phyloP scores from a whole-genome alignment of 2,888 invertebrate genomes.

The Tineola bisselliella region DNA sequence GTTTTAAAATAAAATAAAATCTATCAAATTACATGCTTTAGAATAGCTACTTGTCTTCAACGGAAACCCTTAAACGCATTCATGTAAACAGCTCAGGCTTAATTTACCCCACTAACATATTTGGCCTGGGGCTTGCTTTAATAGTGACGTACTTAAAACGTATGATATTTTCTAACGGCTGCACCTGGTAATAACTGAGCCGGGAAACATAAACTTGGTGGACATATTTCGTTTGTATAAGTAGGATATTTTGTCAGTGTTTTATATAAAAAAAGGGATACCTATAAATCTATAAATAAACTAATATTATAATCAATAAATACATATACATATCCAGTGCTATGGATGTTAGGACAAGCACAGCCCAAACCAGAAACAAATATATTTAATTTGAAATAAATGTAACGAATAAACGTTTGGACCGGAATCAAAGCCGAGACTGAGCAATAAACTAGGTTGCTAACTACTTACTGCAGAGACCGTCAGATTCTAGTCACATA shows the following conservation, averaged over 20 bases:
- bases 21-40: not conserved
- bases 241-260: not conserved
- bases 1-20: not conserved
- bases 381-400: too few species aligned
- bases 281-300: too few species aligned
- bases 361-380: too few species aligned
- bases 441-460: too few species aligned
- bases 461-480: too few species aligned
- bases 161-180: conserved; percentile 9
- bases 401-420: too few species aligned
- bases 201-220: not conserved
- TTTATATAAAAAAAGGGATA: too few species aligned
- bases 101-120: conserved; percentile 4
- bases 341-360: not conserved
- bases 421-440: too few species aligned
- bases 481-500: too few species aligned
- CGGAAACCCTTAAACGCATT: conserved; percentile 6
- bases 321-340: too few species aligned
- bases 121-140: conserved; percentile 1
- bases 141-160: not conserved
- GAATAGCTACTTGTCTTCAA: conserved; percentile 3
- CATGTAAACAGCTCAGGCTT: not conserved
- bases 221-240: not conserved
- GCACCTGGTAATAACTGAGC: conserved; percentile 1
- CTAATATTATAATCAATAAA: too few species aligned